phyloP scores from a whole-genome alignment of 2,797 vertebrate genomes.

The Myripristis murdjan region DNA sequence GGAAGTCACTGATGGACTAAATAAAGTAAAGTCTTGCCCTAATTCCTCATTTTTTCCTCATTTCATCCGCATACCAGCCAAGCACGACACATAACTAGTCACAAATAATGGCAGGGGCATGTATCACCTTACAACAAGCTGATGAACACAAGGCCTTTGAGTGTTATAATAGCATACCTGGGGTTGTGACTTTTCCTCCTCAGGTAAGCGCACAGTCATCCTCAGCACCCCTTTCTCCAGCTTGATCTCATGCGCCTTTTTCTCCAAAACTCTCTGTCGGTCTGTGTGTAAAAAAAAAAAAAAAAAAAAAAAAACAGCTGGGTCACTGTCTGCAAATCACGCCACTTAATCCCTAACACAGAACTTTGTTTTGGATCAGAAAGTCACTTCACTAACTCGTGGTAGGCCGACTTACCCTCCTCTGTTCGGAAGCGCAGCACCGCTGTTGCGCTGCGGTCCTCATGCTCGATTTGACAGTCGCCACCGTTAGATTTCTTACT shows the following conservation, averaged over 20 bases:
- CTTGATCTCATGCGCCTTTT: constrained; percentile 65
- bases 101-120: no score
- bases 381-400: no score
- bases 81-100: no score
- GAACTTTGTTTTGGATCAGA: no score
- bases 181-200: neutral
- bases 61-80: no score
- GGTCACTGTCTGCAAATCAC: neutral
- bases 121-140: no score
- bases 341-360: no score
- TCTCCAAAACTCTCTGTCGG: constrained; percentile 73
- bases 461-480: constrained; percentile 75
- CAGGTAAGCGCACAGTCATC: constrained; percentile 58
- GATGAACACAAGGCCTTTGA: no score
- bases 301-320: no score
- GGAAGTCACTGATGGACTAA: no score
- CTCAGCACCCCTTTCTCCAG: constrained; percentile 58
- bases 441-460: constrained; percentile 51
- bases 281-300: constrained; percentile 65
- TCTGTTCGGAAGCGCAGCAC: constrained; percentile 74
- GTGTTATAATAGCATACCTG: constrained; percentile 37
- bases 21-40: no score
- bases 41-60: no score
- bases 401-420: constrained; percentile 63
- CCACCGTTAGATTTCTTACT: constrained; percentile 81